Evolutionary conservation across 1,140 invertebrate genomes (phyloP), one percentile per base, ranked within the genome.

Genomic region (Megalopta genalis): DNA sequence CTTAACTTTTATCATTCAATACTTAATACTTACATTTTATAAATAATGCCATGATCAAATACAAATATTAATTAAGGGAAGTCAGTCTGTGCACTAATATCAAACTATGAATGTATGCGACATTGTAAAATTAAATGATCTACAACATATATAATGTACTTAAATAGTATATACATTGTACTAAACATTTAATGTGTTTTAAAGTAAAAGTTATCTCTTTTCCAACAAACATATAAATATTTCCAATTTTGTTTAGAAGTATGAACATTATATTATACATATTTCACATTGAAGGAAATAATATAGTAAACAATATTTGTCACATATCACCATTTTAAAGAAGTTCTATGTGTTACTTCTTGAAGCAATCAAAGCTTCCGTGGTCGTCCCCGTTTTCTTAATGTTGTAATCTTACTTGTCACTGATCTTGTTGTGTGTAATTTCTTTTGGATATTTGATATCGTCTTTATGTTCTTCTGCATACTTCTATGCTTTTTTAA

Each of bases 361-460:
- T 54, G 71, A 69, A 75, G 70, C 37, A 52, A 88, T 89, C 88
- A 88, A 69, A 88, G 75, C 59, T 89, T 88, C 57, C 85, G 73
- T 27, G 86, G 82, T 37, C 88, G 78, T 14, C 88, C 88, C 1
- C 86, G 84, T 80, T 88, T 88, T 49, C 85, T 83, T 0, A 85
- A 54, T 0, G 83, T 54, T 32, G 76, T 77, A n/a, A 83, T 81
- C 70, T 88, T 88, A 46, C 78, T 68, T 14, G 77, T 68, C 12
- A 77, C 71, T 59, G 86, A 86, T 23, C 82, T 78, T 8, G 83
- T 85, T 1, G 76, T 83, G 59, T 79, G 82, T 23, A 88, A 64
- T 32, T 86, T 87, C 12, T 85, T 85, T n/a, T 86, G 83, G 32
- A 88, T 73, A 10, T 77, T 85, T 23, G 69, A 23, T 49, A 69